Evolutionary conservation across 2,113 vertebrate genomes (phyloP), one percentile per base, ranked within the genome.

Genomic region (Syngnathoides biaculeatus): DNA sequence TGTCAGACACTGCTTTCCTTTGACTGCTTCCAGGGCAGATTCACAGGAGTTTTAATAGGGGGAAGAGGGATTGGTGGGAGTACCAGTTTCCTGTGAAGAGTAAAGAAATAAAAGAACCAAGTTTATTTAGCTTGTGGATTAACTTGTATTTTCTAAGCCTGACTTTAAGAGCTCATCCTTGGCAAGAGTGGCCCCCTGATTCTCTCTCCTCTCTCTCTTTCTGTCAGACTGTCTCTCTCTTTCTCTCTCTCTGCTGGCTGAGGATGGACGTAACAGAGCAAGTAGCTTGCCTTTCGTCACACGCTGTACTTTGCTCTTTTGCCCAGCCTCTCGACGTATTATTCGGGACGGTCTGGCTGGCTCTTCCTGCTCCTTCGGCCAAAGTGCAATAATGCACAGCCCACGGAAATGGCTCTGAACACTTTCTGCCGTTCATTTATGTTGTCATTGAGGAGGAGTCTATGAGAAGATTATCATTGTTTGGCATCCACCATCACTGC

Each of bases 191-290:
- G 42, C 13, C 19, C 59, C 40, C 12, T 15, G 14, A 5, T 15
- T 69, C 66, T 67, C 50, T 75, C 50, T 66, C 39, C 39, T 6
- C 68, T 53, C 60, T 57, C 56, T 64, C 27, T 57, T 48, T 55
- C 22, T 57, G n/a, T 14, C 15, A 13, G 12, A 5, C 26, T 69
- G 66, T 67, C 50, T 75, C 50, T 66, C 39, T 6, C 68, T 53
- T 56, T 57, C 60, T 64, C 27, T 57, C 53, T 55, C 22, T 55
- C 60, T 64, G 64, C 71, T 42, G 69, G 66, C 56, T 6, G 59
- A 72, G 61, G n/a, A 74, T 83, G 80, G 87, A 91, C 86, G 81
- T 84, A 89, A 79, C 80, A 87, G 84, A 88, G 88, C 89, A 5
- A 38, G 89, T 81, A 58, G 10, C 74, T 77, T 70, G 20, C 69